Percentiles rank a stretch among this genome's conserved stretches.
These are phyloP conservation scores for Pseudobourletiella spinata DNA, from an alignment of 1,140 invertebrate genomes.

Conservation along the genomic window DNA sequence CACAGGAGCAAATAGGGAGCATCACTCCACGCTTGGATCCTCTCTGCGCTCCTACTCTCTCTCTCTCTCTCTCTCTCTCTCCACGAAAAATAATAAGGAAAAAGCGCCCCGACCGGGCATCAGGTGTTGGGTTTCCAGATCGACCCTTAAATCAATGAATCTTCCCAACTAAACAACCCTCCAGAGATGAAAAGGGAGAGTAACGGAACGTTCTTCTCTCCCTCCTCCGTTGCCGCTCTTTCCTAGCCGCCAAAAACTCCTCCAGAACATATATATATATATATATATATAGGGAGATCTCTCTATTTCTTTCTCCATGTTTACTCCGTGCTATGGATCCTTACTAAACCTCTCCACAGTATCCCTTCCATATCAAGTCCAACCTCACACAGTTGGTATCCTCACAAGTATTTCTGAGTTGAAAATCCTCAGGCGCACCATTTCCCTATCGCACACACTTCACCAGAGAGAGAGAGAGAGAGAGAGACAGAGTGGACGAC, in stretches of 20 bases:
- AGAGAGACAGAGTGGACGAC: neutral
- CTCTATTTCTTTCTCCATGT: neutral
- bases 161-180: constrained; percentile 23
- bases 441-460: no score
- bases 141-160: constrained; percentile 30
- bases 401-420: neutral
- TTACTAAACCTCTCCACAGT: neutral
- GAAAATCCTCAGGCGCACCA: no score
- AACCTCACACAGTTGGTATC: no score
- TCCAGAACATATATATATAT: no score
- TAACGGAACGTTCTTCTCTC: no score
- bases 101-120: constrained; percentile 17
- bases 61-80: no score
- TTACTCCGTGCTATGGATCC: neutral
- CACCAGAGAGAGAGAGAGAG: neutral
- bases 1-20: constrained; percentile 25
- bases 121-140: constrained; percentile 22
- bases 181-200: constrained; percentile 14
- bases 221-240: neutral
- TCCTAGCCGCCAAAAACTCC: no score
- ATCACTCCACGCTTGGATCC: constrained; percentile 8
- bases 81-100: constrained; percentile 24
- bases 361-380: neutral
- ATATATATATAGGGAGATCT: neutral
- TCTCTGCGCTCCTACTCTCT: no score